Conservation (phyloP, 92 coral and sea anemone genomes). For the Epizoanthus rinbou region DNA sequence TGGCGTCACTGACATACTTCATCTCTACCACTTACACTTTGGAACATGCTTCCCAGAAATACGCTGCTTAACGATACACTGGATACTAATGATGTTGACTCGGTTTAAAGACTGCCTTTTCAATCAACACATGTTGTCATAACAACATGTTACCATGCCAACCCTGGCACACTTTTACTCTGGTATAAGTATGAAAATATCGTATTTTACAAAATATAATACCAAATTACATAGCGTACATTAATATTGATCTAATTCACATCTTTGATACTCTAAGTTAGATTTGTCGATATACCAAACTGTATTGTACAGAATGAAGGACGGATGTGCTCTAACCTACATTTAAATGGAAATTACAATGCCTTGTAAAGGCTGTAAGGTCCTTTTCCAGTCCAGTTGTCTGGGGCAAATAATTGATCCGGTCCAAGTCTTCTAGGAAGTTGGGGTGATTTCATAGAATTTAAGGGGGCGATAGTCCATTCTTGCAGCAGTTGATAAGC, state of each 20-base stretch:
- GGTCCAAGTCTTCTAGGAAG: constrained; percentile 39
- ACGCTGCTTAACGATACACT: neutral
- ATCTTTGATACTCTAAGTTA: constrained; percentile 58
- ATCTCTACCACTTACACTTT: neutral
- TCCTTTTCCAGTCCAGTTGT: constrained; percentile 39
- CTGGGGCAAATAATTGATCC: constrained; percentile 20
- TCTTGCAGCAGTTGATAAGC: neutral
- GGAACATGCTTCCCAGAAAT: neutral
- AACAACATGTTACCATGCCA: neutral
- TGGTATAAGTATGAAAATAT: constrained; percentile 84
- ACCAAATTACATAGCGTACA: constrained; percentile 64
- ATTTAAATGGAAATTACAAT: neutral
- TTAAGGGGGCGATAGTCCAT: neutral
- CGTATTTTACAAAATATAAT: constrained; percentile 92
- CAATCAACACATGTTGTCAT: neutral
- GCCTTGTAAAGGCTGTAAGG: constrained; percentile 29
- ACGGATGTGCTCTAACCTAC: constrained; percentile 16
- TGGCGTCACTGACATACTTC: too few species aligned
- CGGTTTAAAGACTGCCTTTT: constrained; percentile 14
- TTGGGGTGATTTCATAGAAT: neutral
- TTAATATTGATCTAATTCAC: constrained; percentile 67
- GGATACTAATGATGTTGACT: constrained; percentile 4
- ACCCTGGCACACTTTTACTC: constrained; percentile 1
- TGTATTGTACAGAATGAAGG: constrained; percentile 15
- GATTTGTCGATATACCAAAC: constrained; percentile 38